Evolutionary conservation across 2,113 vertebrate species (phyloP), one percentile per base, ranked within the genome.

Genomic region (Marcusenius ussheri): DNA sequence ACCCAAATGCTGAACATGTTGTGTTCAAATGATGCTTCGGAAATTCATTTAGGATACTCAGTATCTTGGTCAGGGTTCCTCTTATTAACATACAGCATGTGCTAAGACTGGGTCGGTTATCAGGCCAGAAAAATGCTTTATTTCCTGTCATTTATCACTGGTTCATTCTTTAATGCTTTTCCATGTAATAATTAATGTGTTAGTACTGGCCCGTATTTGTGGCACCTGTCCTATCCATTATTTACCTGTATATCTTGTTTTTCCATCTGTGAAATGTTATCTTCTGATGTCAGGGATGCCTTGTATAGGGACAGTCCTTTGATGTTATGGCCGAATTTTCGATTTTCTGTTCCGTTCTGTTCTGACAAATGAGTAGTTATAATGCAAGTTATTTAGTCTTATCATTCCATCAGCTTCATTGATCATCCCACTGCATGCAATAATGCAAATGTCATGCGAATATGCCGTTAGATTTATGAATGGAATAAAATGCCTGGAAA

Each of bases 361-460:
- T 53, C 85, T 87, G 85, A 87, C 45, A 47, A 87, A 87, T 19
- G 85, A 35, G 49, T 47, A 51, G 46, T 51, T 87, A 51, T 87
- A 50, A 46, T 31, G 47, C 85, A 87, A 31, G 49, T 51, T 87
- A 87, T 87, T 87, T 53, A 87, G 85, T 53, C 31, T 17, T 87
- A 87, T 87, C 85, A 13, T 15, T 19, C 17, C 49, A 87, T 87
- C 85, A 24, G 11, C 85, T 35, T 87, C 85, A 87, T 87, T 53
- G 85, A 87, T 87, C 85, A 87, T 87, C 50, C 47, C 27, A 13
- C 85, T 35, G 47, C 85, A 87, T 87, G 85, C 85, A 87, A 87
- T 87, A 87, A 87, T 87, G 85, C 50, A 87, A 87, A 87, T 53
- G 85, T 87, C 85, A 87, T 53, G 50, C 13, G 47, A 87, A 87